phyloP scores from a whole-genome alignment of 1,140 invertebrate genomes.

The Galendromus occidentalis region DNA sequence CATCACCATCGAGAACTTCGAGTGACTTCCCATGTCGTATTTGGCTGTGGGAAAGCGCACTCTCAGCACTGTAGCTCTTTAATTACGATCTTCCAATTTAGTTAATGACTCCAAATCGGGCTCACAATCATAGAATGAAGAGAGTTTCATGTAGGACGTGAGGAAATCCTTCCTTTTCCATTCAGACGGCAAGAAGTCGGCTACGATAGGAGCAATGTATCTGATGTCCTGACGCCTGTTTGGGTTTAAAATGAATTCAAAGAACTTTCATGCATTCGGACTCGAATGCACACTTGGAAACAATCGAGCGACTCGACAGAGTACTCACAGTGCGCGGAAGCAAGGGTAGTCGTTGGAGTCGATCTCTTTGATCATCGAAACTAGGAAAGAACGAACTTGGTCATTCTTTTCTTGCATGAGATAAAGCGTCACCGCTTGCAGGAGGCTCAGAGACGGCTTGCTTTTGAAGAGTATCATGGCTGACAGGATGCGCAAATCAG shows the following conservation, averaged over 20 bases:
- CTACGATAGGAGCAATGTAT: not conserved
- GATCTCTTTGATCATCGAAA: conserved; percentile 1
- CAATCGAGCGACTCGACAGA: not conserved
- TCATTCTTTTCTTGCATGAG: not conserved
- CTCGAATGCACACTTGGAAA: not conserved
- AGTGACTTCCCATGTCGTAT: not conserved
- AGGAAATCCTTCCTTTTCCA: conserved; percentile 6
- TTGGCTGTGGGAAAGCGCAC: not conserved
- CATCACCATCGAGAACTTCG: not conserved
- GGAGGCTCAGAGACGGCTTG: not conserved
- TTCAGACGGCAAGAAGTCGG: not conserved
- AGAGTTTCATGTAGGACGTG: not conserved
- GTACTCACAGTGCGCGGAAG: not conserved
- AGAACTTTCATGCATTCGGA: not conserved
- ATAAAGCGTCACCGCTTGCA: not conserved
- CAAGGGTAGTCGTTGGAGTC: not conserved
- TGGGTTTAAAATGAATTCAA: too few relatives aligned
- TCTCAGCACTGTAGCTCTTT: not conserved
- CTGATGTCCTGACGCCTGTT: not conserved
- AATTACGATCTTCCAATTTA: not conserved
- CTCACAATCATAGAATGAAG: not conserved
- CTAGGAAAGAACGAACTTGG: not conserved
- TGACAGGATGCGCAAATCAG: not conserved
- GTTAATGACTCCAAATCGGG: not conserved
- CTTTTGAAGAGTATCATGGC: not conserved